Evolutionary conservation across 2,797 vertebrate species (phyloP), one percentile per base, ranked within the genome.

Genomic region (Mallotus villosus): DNA sequence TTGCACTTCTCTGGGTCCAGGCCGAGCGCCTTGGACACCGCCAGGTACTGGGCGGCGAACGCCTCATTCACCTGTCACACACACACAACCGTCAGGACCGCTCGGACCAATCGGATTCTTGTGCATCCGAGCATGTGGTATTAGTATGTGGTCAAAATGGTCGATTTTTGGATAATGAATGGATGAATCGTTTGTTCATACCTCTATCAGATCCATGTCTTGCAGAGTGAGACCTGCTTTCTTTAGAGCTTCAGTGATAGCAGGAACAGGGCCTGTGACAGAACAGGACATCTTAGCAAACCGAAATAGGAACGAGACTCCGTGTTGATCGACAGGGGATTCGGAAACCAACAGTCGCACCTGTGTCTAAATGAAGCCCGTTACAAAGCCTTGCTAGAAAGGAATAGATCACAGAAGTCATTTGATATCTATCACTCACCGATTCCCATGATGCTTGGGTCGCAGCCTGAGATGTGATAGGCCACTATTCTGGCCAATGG

Each of bases 401-500:
- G 37, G n/a, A 41, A n/a, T 4, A 25, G 12, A 46, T 46, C 7
- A 14, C 32, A 55, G n/a, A 29, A 46, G 14, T 6, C 32, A 67
- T 63, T 62, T 25, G 49, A 17, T 34, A 14, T 27, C 1, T 2
- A 27, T 12, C 34, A 87, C 95, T 93, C 86, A 99, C 98, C 97
- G 63, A 99, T 98, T 81, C 98, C 98, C 98, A 99, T 99, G 78
- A 99, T 96, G 85, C 94, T 94, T 9, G 98, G 97, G 75, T 99
- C 98, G 85, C 98, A 99, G 74, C 98, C 98, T 2, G 93, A 86
- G 1, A 80, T 88, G 27, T 98, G 96, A 84, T 99, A 98, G 12
- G 95, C 85, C 19, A 99, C 96, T 0, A 99, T 73, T 81, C 98
- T 95, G 68, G 96, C 97, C 85, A 99, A 87, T 3, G 97, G 97